These are phyloP conservation scores for Bucorvus abyssinicus DNA, from an alignment of 2,797 vertebrate species.

Conservation along the genomic window DNA sequence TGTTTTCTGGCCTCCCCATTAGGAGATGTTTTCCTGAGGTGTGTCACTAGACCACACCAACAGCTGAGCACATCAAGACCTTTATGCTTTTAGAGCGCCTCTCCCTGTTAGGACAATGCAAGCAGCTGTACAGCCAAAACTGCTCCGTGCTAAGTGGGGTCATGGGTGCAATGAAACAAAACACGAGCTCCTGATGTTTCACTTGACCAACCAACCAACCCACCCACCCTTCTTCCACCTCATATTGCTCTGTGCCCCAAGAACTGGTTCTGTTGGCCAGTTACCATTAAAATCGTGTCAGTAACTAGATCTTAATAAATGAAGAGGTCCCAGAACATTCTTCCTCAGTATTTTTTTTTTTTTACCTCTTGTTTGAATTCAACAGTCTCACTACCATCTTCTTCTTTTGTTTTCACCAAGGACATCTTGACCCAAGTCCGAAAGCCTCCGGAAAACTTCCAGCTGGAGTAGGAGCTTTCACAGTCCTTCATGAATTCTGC, in stretches of 20 bases:
- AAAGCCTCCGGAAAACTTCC: slow-evolving; percentile 98
- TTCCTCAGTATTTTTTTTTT: not conserved
- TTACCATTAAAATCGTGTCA: not conserved
- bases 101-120: not conserved
- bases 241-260: not conserved
- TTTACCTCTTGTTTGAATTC: slow-evolving; percentile 96
- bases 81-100: not conserved
- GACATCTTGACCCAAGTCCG: slow-evolving; percentile 99
- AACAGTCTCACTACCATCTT: slow-evolving; percentile 80
- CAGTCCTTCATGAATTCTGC: slow-evolving; percentile 90
- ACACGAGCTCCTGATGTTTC: not conserved
- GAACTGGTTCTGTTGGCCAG: not conserved
- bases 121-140: not conserved
- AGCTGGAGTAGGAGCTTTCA: slow-evolving; percentile 93
- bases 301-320: not conserved
- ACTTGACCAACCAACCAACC: too few species aligned
- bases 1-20: not conserved
- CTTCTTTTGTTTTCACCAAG: slow-evolving; percentile 88
- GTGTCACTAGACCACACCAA: not conserved
- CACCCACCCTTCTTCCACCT: not conserved
- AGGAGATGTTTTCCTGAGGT: not conserved
- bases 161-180: not conserved
- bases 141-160: not conserved
- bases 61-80: not conserved
- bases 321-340: not conserved